Evolutionary conservation across 2,888 invertebrate species (phyloP).

Genomic region (Papilio protenor): DNA sequence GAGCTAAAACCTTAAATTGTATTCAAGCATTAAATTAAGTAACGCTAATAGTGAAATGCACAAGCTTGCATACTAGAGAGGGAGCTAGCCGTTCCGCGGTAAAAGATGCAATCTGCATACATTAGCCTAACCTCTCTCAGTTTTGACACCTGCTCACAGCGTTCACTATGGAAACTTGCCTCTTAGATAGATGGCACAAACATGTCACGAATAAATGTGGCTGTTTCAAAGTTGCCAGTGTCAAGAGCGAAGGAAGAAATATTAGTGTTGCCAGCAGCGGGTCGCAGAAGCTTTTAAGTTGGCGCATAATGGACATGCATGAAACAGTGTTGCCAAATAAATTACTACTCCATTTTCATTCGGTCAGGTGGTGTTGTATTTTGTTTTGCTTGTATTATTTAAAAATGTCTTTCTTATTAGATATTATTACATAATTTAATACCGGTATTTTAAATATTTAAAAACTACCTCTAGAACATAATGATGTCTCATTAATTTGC

Average conservation of each 20-base stretch:
- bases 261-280: conserved; percentile 43
- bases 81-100: conserved; percentile 18
- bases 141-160: conserved; percentile 82
- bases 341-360: conserved; percentile 7
- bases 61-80: conserved; percentile 50
- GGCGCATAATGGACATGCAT: conserved; percentile 43
- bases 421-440: no score
- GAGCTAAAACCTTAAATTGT: conserved; percentile 44
- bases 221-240: conserved; percentile 67
- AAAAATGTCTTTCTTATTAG: no score
- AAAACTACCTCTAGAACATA: no score
- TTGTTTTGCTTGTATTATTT: not conserved
- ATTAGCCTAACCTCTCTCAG: conserved; percentile 81
- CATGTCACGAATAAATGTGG: conserved; percentile 73
- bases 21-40: conserved; percentile 66
- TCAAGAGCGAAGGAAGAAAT: conserved; percentile 54
- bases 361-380: conserved; percentile 25
- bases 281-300: conserved; percentile 45
- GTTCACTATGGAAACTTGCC: conserved; percentile 62
- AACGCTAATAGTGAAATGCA: conserved; percentile 68
- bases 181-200: conserved; percentile 76
- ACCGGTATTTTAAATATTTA: not conserved
- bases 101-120: conserved; percentile 83
- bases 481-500: not conserved
- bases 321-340: conserved; percentile 42